phyloP scores from a whole-genome alignment of 2,113 vertebrate genomes.

The Nestor notabilis region DNA sequence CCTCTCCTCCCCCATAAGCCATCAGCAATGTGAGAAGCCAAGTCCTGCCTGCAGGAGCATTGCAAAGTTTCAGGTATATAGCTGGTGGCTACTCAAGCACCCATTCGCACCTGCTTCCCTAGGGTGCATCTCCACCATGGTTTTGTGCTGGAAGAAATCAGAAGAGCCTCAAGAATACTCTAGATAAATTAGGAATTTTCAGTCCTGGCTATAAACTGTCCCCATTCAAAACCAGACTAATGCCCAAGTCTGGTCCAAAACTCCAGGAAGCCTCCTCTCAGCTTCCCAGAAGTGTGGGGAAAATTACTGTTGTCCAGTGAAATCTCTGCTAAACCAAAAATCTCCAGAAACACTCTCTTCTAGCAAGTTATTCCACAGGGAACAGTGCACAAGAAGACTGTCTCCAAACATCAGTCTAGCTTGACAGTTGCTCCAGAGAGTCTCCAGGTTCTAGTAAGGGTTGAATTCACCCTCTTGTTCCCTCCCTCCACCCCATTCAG shows the following conservation, averaged over 20 bases:
- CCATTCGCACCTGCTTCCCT: neutral
- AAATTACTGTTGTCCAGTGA: neutral
- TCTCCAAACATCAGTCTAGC: neutral
- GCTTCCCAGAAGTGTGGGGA: neutral
- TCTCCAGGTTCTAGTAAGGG: neutral
- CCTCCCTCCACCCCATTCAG: neutral
- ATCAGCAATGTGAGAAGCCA: neutral
- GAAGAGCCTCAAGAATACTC: neutral
- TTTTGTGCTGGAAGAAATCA: neutral
- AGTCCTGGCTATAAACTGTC: neutral
- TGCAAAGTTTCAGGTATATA: neutral
- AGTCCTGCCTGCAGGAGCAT: neutral
- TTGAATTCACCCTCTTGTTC: neutral
- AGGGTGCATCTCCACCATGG: neutral
- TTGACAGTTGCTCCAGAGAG: neutral
- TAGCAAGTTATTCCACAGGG: neutral
- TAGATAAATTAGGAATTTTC: neutral
- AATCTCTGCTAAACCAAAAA: neutral
- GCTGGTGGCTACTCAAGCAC: neutral
- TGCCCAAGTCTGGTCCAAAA: neutral
- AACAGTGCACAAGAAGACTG: neutral
- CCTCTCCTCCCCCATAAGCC: neutral
- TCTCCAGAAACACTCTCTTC: neutral
- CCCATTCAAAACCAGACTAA: neutral
- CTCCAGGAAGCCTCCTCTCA: neutral